A percentile compares a stretch with the other conserved stretches of the same genome.
Conservation (phyloP, 2,113 vertebrate genomes). For the Perccottus glenii region DNA sequence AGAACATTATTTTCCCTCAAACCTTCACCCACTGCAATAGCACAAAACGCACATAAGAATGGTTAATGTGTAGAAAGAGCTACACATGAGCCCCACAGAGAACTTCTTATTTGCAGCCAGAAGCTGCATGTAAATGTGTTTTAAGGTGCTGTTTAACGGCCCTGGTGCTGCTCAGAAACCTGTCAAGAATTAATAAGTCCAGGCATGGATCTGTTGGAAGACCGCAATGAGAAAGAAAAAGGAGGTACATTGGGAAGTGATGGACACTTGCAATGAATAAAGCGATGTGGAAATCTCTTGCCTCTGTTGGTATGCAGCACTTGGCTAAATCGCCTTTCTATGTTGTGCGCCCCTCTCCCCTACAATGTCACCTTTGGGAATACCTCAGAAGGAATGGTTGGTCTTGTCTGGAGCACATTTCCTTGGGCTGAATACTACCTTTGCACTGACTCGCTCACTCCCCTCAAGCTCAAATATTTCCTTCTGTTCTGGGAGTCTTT, state of each 20-base stretch:
- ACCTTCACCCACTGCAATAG: background rate
- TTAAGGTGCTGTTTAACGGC: constrained; percentile 27
- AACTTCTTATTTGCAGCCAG: background rate
- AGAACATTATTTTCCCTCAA: background rate
- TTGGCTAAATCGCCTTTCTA: background rate
- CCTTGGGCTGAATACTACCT: background rate
- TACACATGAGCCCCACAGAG: background rate
- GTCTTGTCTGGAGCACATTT: background rate
- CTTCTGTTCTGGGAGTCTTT: background rate
- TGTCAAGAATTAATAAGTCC: constrained; percentile 40
- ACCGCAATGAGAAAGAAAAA: background rate
- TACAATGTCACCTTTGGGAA: background rate
- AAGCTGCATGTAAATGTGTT: constrained; percentile 41
- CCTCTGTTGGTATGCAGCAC: constrained; percentile 1
- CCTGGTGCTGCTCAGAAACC: constrained; percentile 20
- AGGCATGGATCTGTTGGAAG: constrained; percentile 2
- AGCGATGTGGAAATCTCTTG: background rate
- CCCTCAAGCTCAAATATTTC: background rate
- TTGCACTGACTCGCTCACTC: background rate
- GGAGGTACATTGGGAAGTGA: background rate
- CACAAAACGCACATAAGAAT: constrained; percentile 4
- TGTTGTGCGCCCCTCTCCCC: too few species aligned
- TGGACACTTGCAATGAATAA: constrained; percentile 20
- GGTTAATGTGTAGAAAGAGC: background rate
- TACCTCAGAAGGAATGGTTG: background rate